Evolutionary conservation across 2,888 invertebrate species (phyloP), one percentile per base, ranked within the genome.

Genomic region (Pristionchus mayeri): DNA sequence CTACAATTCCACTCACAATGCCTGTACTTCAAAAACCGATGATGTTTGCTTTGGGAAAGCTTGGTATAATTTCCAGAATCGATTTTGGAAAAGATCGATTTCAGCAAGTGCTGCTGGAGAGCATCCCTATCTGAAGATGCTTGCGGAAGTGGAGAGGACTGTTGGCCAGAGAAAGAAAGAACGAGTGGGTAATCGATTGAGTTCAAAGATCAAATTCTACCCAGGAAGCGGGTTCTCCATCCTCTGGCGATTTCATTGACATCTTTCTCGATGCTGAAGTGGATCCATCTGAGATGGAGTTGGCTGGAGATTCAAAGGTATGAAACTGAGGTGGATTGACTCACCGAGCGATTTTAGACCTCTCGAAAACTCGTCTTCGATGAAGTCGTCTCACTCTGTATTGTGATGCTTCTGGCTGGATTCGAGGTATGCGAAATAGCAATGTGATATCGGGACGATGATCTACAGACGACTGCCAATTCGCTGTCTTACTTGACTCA

Each of bases 401-500:
- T 90, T 18, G 78, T 91, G 0, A 91, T 92, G 85, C 85, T 92
- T 16, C 76, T 91, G 0, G 92, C 92, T 60, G 92, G 91, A 18
- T 92, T 89, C 82, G 91, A 95, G 88, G 95, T 94, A 0, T 94
- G 94, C 0, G 93, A 94, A n/a, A n/a, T n/a, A n/a, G n/a, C 16
- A 93, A 93, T 11, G 91, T 94, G 44, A 6, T 44, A 9, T 44
- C 44, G 13, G 44, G 6, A 44, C 44, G 13, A 9, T 9, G 6
- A 9, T 44, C 44, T 6, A 13, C 44, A 44, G 6, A 44, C 95
- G 0, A 94, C 94, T 0, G 93, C 84, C 0, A 84, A 52, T 34
- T 48, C 71, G 44, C 84, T 82, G 3, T 37, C 75, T 18, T 87
- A 60, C 40, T n/a, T 75, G 30, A 75, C 84, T 48, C 75, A 84